Evolutionary conservation across 2,888 invertebrate genomes (phyloP).

Genomic region (Lasioglossum figueresi): DNA sequence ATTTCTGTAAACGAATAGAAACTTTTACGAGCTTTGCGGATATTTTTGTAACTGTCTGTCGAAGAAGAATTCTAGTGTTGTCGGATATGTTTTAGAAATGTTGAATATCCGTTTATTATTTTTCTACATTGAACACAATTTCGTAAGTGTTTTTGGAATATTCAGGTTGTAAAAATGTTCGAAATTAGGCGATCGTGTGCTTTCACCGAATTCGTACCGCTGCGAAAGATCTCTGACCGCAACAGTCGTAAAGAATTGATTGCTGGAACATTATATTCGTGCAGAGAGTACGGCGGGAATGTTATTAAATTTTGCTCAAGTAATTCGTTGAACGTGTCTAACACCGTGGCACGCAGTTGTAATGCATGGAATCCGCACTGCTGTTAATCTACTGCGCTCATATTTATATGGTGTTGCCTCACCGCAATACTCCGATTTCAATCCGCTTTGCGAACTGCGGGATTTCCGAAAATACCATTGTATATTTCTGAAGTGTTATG

Average conservation of each 20-base stretch:
- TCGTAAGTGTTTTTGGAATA: too few relatives aligned
- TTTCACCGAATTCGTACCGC: too few relatives aligned
- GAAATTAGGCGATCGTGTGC: too few relatives aligned
- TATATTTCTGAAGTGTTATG: neutral
- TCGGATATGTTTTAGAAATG: too few relatives aligned
- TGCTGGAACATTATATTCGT: neutral
- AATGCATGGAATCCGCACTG: neutral
- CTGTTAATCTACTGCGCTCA: neutral
- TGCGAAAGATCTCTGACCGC: neutral
- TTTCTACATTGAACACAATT: too few relatives aligned
- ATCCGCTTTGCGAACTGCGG: neutral
- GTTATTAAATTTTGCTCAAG: conserved; percentile 1
- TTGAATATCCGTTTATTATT: too few relatives aligned
- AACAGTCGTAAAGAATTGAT: neutral
- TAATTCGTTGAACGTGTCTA: neutral
- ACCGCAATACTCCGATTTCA: neutral
- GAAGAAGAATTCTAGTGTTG: too few relatives aligned
- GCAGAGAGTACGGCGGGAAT: neutral
- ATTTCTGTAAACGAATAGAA: fast-evolving
- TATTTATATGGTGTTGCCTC: neutral
- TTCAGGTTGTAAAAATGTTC: too few relatives aligned
- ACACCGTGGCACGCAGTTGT: neutral
- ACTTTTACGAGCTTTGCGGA: neutral
- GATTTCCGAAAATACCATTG: neutral
- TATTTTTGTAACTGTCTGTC: neutral